Evolutionary conservation across 2,113 vertebrate genomes (phyloP).

Genomic region (Sciurus niger): DNA sequence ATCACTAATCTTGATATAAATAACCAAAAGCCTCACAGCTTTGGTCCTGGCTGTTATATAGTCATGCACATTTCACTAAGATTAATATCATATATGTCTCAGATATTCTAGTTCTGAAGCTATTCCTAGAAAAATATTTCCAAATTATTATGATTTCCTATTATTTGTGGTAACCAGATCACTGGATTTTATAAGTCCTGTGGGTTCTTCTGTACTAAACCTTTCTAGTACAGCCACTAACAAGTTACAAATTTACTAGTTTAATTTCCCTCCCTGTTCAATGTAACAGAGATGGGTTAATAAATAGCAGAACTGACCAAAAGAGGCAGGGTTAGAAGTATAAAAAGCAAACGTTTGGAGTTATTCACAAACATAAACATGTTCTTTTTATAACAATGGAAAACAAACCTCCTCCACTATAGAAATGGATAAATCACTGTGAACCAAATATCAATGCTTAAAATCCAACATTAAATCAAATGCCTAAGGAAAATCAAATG

Average conservation of each 20-base stretch:
- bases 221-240: background rate
- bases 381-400: background rate
- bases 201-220: background rate
- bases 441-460: conserved; percentile 39
- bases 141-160: conserved; percentile 13
- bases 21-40: background rate
- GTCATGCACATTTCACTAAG: background rate
- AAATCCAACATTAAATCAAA: conserved; percentile 14
- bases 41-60: background rate
- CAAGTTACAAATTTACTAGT: background rate
- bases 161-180: background rate
- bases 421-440: background rate
- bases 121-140: conserved; percentile 13
- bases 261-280: background rate
- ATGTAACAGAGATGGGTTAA: background rate
- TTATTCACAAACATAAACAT: background rate
- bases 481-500: conserved; percentile 33
- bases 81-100: background rate
- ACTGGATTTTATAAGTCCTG: background rate
- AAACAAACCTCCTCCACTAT: background rate
- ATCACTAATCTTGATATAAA: background rate
- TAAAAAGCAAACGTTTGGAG: conserved; percentile 23
- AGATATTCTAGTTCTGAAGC: background rate
- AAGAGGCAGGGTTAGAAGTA: background rate
- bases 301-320: background rate